Evolutionary conservation across 2,113 vertebrate species (phyloP).

Genomic region (Sorex araneus): DNA sequence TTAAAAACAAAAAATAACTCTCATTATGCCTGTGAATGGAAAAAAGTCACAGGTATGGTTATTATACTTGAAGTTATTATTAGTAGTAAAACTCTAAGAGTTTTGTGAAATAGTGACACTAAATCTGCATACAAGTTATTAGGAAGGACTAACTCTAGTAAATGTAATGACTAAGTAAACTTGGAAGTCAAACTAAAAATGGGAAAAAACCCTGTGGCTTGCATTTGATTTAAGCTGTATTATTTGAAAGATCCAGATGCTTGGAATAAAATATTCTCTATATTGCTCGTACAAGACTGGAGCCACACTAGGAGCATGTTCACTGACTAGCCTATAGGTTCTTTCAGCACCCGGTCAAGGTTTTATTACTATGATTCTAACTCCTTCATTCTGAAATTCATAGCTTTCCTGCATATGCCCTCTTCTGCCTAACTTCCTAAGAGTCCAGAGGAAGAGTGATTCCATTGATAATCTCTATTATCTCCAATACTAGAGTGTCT

Average conservation of each 20-base stretch:
- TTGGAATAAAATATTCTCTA: not conserved
- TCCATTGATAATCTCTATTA: not conserved
- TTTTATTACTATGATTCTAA: not conserved
- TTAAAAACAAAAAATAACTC: constrained; percentile 10
- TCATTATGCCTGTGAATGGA: not conserved
- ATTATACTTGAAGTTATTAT: constrained; percentile 9
- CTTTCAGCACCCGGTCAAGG: not conserved
- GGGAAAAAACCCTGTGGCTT: not conserved
- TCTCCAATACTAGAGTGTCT: not conserved
- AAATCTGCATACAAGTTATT: not conserved
- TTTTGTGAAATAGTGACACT: constrained; percentile 27
- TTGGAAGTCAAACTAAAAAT: constrained; percentile 5
- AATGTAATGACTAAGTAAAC: not conserved
- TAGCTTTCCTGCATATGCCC: not conserved
- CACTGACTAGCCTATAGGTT: not conserved
- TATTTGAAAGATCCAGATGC: not conserved
- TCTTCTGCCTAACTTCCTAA: not conserved
- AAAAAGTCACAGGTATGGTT: not conserved
- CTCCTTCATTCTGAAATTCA: constrained; percentile 21
- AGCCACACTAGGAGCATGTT: not conserved
- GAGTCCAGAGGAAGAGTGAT: not conserved
- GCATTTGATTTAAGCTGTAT: not conserved
- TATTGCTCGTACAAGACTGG: not conserved
- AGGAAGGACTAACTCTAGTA: not conserved
- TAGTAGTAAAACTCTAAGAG: not conserved